phyloP scores from a whole-genome alignment of 2,113 vertebrate species.

The Xiphorhynchus elegans region DNA sequence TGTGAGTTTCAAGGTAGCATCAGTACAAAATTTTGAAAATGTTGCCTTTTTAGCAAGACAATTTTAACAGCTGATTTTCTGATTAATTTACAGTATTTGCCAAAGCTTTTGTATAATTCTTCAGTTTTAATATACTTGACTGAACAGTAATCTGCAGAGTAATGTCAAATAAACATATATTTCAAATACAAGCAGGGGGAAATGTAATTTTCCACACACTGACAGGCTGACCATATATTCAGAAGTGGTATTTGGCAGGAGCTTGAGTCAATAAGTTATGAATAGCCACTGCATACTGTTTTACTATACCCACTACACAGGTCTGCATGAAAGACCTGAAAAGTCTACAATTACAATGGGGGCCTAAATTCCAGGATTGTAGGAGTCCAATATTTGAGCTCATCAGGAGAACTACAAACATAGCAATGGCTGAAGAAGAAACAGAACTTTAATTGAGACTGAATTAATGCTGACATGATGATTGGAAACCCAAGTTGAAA shows the following conservation, averaged over 20 bases:
- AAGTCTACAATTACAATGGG: neutral
- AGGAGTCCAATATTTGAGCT: neutral
- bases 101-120: neutral
- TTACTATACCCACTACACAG: neutral
- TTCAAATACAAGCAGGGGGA: conserved; percentile 16
- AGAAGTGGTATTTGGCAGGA: conserved; percentile 20
- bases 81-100: neutral
- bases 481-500: neutral
- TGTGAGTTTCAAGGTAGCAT: neutral
- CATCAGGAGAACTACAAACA: neutral
- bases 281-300: neutral
- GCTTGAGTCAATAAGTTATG: neutral
- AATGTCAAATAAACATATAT: neutral
- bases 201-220: conserved; percentile 25
- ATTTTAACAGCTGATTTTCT: neutral
- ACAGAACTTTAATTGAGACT: neutral
- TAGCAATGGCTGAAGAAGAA: neutral
- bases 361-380: neutral
- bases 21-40: neutral
- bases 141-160: neutral
- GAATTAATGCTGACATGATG: neutral
- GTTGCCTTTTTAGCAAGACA: neutral
- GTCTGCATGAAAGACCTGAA: neutral
- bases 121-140: neutral
- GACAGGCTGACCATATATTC: neutral